Percentiles rank a stretch among this genome's conserved stretches.
Conservation (phyloP, 1,140 invertebrate species). For the Tyrophagus putrescentiae region DNA sequence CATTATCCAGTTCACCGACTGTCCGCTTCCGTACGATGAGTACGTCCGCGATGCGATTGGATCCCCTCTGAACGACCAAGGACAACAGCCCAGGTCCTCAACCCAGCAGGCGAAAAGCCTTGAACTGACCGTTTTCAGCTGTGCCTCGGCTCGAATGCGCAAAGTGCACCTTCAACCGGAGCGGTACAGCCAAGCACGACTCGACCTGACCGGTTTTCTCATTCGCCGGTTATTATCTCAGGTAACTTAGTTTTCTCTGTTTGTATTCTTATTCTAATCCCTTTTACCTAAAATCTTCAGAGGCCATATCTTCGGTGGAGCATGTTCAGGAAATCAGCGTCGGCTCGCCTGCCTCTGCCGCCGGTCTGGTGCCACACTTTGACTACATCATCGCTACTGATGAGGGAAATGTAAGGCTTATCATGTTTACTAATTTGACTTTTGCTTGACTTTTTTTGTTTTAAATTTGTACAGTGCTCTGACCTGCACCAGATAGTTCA, state of each 20-base stretch:
- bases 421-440: neutral
- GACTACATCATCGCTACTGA: constrained; percentile 9
- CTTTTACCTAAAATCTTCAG: neutral
- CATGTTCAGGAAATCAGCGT: constrained; percentile 5
- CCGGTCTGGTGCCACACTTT: neutral
- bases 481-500: neutral
- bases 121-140: neutral
- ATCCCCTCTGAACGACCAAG: no score
- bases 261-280: neutral
- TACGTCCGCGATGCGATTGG: neutral
- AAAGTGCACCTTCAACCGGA: neutral
- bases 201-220: neutral
- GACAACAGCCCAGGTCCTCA: neutral
- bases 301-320: neutral
- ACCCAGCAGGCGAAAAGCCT: neutral
- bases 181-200: neutral
- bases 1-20: neutral
- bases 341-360: neutral
- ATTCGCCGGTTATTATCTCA: neutral
- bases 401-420: neutral
- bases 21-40: neutral
- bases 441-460: neutral
- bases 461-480: neutral
- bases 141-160: neutral
- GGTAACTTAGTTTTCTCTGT: neutral